These are phyloP conservation scores for Psylliodes chrysocephalus DNA, from an alignment of 2,888 invertebrate species.

Conservation along the genomic window DNA sequence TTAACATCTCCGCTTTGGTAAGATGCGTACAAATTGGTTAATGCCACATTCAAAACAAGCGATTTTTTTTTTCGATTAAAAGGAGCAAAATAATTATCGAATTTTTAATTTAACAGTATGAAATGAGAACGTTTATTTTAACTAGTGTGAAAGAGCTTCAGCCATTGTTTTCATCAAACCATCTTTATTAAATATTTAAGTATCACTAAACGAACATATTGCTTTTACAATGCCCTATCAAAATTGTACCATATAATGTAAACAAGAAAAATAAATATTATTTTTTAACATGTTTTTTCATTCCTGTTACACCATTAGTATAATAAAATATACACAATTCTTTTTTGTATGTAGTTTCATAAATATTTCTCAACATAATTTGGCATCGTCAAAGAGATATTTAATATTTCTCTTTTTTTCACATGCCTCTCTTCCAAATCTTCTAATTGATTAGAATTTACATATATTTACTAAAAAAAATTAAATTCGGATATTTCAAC, in stretches of 20 bases:
- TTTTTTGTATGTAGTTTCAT: no score
- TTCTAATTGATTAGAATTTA: no score
- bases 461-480: no score
- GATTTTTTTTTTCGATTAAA: slow-evolving; percentile 49
- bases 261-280: slow-evolving; percentile 57
- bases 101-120: slow-evolving; percentile 57
- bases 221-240: slow-evolving; percentile 58
- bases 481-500: no score
- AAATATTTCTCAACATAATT: no score
- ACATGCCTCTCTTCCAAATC: no score
- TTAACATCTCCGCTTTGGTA: slow-evolving; percentile 47
- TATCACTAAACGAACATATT: slow-evolving; percentile 53
- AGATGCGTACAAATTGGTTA: slow-evolving; percentile 23
- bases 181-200: slow-evolving; percentile 60
- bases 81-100: slow-evolving; percentile 57
- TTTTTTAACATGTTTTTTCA: slow-evolving; percentile 47
- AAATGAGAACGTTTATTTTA: slow-evolving; percentile 57
- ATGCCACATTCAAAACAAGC: slow-evolving; percentile 35
- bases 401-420: no score
- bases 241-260: slow-evolving; percentile 58
- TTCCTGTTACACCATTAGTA: no score
- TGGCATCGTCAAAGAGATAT: no score
- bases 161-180: slow-evolving; percentile 61
- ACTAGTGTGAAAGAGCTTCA: slow-evolving; percentile 63
- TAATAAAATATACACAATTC: no score